Percentiles rank a stretch among this genome's conserved stretches.
These are phyloP conservation scores for Limnodromus scolopaceus DNA, from an alignment of 2,797 vertebrate genomes.

Conservation along the genomic window DNA sequence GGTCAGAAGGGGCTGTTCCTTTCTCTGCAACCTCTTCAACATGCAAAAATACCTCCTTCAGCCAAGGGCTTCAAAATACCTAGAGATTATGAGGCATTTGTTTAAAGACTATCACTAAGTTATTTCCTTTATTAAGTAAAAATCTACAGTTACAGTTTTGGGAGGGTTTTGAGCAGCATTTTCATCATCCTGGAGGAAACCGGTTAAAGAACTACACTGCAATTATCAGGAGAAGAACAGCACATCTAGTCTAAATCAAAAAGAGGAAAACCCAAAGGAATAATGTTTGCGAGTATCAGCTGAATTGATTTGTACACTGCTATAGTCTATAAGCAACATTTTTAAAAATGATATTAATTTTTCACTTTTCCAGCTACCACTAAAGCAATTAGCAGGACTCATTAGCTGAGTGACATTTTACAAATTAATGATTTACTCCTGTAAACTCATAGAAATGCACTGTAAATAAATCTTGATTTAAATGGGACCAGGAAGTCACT, in stretches of 20 bases:
- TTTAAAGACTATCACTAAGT: not conserved
- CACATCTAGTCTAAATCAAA: not conserved
- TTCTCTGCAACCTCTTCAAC: not conserved
- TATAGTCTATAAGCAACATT: not conserved
- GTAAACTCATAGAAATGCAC: not conserved
- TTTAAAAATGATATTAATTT: not conserved
- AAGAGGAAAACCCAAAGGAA: not conserved
- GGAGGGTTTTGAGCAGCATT: not conserved
- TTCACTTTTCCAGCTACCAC: not conserved
- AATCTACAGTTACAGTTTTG: not conserved
- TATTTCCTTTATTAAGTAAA: not conserved
- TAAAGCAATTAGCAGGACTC: constrained; percentile 36
- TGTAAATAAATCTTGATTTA: constrained; percentile 39
- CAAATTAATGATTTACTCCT: constrained; percentile 11
- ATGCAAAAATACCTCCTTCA: not conserved
- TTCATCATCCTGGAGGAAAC: not conserved
- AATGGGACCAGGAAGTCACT: not conserved
- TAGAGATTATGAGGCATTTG: not conserved
- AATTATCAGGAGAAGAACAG: not conserved
- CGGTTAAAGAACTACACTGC: not conserved
- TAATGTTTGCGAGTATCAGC: not conserved
- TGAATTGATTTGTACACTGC: not conserved
- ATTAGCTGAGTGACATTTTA: constrained; percentile 5
- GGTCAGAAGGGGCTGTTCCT: not conserved
- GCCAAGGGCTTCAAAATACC: not conserved